Evolutionary conservation across 1,140 invertebrate species (phyloP), one percentile per base, ranked within the genome.

Genomic region (Drosophila mojavensis): DNA sequence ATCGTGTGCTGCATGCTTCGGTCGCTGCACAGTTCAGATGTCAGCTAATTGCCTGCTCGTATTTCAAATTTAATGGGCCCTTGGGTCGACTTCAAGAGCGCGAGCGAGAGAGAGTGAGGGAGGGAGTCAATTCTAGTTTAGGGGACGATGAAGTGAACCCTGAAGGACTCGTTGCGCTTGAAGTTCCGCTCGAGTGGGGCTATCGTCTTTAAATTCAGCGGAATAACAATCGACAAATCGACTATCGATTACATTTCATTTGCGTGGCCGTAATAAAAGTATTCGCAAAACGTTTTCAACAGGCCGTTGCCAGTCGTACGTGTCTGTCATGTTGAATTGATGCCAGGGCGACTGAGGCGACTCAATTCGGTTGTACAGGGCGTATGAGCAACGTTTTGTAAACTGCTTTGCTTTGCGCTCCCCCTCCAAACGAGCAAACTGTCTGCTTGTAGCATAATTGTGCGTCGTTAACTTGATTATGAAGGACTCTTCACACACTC

Each of bases 381-480:
- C 84, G 84, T 88, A 89, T 88, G 80, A 75, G 84, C 75, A 89
- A 88, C 84, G 79, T 81, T 77, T 63, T 55, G 69, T 75, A 88
- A 83, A 88, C 78, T 80, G 84, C 84, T 80, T 69, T 70, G 79
- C 83, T 75, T 82, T 86, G 83, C 83, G 83, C 86, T 82, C 68
- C 75, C 28, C 64, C 66, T 30, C 24, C n/a, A 24, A 24, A 30
- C 64, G 70, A 45, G 60, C 75, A 88, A 82, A 78, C 79, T 83
- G 79, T 75, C 83, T 78, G 71, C 79, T 79, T 86, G 83, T 80
- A 72, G 84, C 83, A 89, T 88, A 88, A 88, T 88, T 88, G 83
- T 83, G 79, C 73, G 79, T 88, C 84, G 83, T 88, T 89, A 88
- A 80, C 79, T 88, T 88, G 86, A 89, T 88, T 88, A 88, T 88